These are phyloP conservation scores for Rhinichthys klamathensis DNA, from an alignment of 2,113 vertebrate genomes.

Conservation along the genomic window DNA sequence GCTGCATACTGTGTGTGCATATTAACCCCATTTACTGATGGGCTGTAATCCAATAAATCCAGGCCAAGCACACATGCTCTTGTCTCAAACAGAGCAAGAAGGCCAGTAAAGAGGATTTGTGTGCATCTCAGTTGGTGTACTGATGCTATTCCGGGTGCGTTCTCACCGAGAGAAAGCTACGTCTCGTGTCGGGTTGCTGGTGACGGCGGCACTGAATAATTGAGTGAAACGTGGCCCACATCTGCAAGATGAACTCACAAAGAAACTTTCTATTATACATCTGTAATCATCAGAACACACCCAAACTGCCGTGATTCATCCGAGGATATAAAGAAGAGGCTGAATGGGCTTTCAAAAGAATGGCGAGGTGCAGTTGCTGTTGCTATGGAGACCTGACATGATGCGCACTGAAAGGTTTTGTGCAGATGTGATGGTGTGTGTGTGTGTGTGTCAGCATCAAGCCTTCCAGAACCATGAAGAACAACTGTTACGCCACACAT, in stretches of 20 bases:
- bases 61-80: constrained; percentile 63
- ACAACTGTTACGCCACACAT: neutral
- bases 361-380: neutral
- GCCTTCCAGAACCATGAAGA: neutral
- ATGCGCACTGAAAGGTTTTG: constrained; percentile 10
- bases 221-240: constrained; percentile 20
- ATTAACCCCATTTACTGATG: constrained; percentile 59
- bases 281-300: neutral
- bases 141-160: constrained; percentile 20
- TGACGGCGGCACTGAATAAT: constrained; percentile 29
- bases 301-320: neutral
- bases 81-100: neutral
- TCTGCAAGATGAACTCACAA: neutral
- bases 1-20: constrained; percentile 27
- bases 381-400: constrained; percentile 38
- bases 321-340: neutral
- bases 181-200: neutral
- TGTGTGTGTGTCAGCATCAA: neutral
- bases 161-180: neutral
- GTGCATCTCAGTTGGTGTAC: neutral
- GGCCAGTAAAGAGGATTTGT: constrained; percentile 21
- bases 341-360: neutral
- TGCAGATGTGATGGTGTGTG: neutral
- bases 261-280: neutral
- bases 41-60: constrained; percentile 71